Base-by-base conservation (phyloP, 2,797 vertebrate genomes). In the Limosa lapponica region DNA sequence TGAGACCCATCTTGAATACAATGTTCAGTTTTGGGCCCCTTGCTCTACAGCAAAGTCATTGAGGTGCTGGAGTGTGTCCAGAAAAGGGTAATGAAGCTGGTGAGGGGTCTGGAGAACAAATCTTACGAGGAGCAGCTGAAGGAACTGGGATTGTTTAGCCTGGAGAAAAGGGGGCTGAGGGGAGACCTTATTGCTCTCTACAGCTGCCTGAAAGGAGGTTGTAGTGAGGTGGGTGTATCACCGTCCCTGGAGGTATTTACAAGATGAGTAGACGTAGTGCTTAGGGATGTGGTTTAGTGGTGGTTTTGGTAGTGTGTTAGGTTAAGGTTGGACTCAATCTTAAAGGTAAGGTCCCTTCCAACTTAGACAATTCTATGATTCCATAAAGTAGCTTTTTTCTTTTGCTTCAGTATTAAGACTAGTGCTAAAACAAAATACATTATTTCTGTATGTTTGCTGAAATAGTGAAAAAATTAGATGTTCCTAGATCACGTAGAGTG, bases 401-500 rank as follows among this genome's bases (percentile, higher is more conserved):
- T 77, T 57, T 17, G 8, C 7, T 62, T 74, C 32, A 69, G 24
- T 13, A 2, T 46, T 74, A 18, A 39, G 20, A 4, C 8, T 34
- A 22, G 3, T 32, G 15, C 36, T 67, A 34, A 58, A 43, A 13
- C 16, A 6, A 30, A 62, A 36, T 18, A 4, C 0, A 0, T 16
- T 78, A 6, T 24, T 78, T 37, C 4, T 49, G 5, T 55, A 13
- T 58, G 13, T 19, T 59, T 39, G 28, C 27, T 22, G 7, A 15
- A 58, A 18, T 27, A 8, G 24, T 13, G 65, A 10, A 30, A 74
- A 39, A 7, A 6, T 16, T 43, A 10, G 5, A 11, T 46, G 16
- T 16, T 73, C 0, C 0, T 43, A 28, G 30, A 10, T 82, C 1
- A 11, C 4, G 10, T 8, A 36, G 36, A 22, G 7, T 13, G 19